These are phyloP conservation scores for Oligia latruncula DNA, from an alignment of 2,888 invertebrate species.

Conservation along the genomic window DNA sequence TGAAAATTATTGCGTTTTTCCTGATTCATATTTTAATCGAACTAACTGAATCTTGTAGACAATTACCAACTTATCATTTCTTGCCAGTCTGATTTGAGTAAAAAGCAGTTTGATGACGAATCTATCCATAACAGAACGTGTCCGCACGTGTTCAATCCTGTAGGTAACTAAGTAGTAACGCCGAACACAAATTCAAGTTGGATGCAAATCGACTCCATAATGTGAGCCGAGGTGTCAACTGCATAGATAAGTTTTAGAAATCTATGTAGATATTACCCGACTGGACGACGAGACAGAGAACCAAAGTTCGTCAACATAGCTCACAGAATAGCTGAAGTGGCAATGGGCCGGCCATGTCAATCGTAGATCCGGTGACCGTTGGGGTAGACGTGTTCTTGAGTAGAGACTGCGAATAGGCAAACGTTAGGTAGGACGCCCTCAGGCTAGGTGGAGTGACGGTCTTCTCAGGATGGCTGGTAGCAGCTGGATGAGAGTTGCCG, in stretches of 20 bases:
- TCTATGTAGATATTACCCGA: constrained; percentile 15
- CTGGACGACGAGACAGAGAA: neutral
- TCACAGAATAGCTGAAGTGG: neutral
- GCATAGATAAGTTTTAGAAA: constrained; percentile 60
- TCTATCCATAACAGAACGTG: constrained; percentile 8
- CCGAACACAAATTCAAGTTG: constrained; percentile 35
- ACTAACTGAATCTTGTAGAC: neutral
- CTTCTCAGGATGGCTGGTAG: neutral
- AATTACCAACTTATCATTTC: neutral
- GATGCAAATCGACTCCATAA: constrained; percentile 52
- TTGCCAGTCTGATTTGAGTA: neutral
- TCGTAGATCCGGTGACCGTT: neutral
- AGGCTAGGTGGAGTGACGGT: neutral
- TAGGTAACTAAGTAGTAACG: constrained; percentile 36
- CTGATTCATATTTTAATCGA: neutral
- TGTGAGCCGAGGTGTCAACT: constrained; percentile 45
- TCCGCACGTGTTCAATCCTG: neutral
- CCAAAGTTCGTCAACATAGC: neutral
- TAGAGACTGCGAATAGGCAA: neutral
- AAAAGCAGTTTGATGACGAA: neutral
- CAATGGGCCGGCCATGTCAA: neutral
- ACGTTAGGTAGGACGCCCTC: neutral
- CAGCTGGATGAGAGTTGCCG: neutral
- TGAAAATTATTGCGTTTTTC: neutral
- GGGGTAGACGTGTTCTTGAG: too few relatives aligned